Conservation (phyloP, 2,113 vertebrate genomes). For the Esox niger region DNA sequence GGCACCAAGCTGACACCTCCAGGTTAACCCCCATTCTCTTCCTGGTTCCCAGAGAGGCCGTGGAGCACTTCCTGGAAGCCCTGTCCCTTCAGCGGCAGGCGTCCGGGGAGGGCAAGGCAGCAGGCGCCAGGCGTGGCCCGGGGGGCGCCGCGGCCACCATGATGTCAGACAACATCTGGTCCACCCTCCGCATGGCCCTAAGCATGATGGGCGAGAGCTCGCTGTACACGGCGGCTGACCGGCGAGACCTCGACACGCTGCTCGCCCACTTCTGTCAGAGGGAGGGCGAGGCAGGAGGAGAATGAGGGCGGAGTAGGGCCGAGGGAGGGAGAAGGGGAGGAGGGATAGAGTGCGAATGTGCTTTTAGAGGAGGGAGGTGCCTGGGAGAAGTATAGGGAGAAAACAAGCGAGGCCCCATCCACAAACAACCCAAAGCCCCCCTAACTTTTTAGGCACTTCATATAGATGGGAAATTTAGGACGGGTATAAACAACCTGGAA, state of each 20-base stretch:
- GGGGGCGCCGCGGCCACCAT: constrained; percentile 77
- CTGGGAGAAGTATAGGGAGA: constrained; percentile 40
- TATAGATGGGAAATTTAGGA: too few species aligned
- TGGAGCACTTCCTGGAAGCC: constrained; percentile 97
- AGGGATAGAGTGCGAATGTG: constrained; percentile 70
- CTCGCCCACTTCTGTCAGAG: constrained; percentile 85
- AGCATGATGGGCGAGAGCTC: constrained; percentile 97
- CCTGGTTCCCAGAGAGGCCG: constrained; percentile 82
- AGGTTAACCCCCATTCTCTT: neutral
- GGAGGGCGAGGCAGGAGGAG: constrained; percentile 76
- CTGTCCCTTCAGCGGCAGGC: constrained; percentile 92
- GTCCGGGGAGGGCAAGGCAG: constrained; percentile 73
- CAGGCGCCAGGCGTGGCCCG: constrained; percentile 66
- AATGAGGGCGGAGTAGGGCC: constrained; percentile 67
- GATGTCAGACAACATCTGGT: constrained; percentile 99
- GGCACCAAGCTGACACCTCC: neutral
- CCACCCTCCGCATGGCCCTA: constrained; percentile 93
- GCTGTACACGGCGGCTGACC: constrained; percentile 88
- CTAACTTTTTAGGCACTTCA: too few species aligned
- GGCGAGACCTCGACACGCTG: constrained; percentile 83
- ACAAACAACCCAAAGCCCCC: too few species aligned
- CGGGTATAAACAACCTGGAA: too few species aligned
- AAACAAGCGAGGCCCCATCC: neutral
- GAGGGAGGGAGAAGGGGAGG: constrained; percentile 15
- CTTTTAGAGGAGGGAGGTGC: constrained; percentile 52